phyloP scores from a whole-genome alignment of 2,113 vertebrate genomes.

The Chlorodrepanis virens region DNA sequence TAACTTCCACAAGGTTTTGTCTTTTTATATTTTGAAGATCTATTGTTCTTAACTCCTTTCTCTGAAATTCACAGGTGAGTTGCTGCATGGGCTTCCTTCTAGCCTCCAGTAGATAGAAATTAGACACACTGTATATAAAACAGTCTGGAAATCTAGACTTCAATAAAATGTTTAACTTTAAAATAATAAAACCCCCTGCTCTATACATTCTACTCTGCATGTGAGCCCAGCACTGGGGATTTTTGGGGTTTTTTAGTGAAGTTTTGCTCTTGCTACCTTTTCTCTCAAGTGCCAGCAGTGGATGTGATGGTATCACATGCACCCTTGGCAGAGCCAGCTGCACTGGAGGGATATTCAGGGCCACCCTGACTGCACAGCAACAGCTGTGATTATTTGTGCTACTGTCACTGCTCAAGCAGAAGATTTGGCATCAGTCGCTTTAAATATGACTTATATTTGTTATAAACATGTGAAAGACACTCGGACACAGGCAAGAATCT shows the following conservation, averaged over 20 bases:
- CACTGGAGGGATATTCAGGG: not conserved
- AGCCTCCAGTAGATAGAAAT: not conserved
- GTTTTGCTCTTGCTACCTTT: not conserved
- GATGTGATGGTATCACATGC: not conserved
- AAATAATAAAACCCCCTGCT: not conserved
- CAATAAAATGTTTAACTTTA: not conserved
- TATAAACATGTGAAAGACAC: not conserved
- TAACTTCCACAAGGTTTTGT: not conserved
- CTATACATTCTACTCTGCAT: rapidly evolving
- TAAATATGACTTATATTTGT: not conserved
- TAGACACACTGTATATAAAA: not conserved
- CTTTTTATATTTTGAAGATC: not conserved
- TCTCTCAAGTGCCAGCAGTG: not conserved
- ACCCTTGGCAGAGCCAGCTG: not conserved
- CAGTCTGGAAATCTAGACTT: not conserved
- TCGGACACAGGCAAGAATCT: not conserved
- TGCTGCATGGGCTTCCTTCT: not conserved
- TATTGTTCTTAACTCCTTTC: not conserved
- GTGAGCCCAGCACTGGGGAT: not conserved
- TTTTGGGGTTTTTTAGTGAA: not conserved
- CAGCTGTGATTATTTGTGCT: rapidly evolving
- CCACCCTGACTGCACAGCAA: rapidly evolving
- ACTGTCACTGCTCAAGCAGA: not conserved
- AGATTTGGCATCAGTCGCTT: not conserved
- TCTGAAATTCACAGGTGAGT: not conserved